These are phyloP conservation scores for Heliconius hewitsoni DNA, from an alignment of 1,140 invertebrate genomes.

Conservation along the genomic window DNA sequence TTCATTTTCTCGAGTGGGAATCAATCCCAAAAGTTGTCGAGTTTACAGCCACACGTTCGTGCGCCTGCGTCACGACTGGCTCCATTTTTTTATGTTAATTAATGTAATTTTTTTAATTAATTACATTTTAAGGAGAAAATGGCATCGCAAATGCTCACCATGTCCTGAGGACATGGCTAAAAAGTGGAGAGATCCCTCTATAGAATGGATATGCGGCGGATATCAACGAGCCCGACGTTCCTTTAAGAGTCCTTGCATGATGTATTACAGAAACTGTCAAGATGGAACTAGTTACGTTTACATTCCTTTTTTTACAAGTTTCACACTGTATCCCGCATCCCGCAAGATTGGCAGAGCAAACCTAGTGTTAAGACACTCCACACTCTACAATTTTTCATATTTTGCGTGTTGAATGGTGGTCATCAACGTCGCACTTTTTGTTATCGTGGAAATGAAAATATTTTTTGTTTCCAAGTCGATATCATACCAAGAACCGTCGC, in stretches of 20 bases:
- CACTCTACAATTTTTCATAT: background rate
- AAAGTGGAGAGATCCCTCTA: constrained; percentile 52
- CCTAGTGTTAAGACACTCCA: no score
- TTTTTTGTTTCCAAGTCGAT: no score
- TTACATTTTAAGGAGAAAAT: constrained; percentile 56
- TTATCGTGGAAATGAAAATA: background rate
- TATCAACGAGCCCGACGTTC: constrained; percentile 64
- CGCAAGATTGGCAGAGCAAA: no score
- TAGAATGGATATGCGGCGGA: constrained; percentile 63
- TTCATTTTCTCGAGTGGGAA: no score
- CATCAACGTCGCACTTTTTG: background rate
- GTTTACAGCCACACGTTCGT: no score
- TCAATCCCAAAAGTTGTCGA: no score
- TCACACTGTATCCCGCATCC: no score
- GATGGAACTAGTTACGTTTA: constrained; percentile 66
- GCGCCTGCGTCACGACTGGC: no score
- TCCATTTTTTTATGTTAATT: no score
- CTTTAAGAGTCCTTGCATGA: constrained; percentile 74
- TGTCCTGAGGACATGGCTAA: constrained; percentile 63
- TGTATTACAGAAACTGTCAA: constrained; percentile 72
- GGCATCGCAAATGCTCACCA: constrained; percentile 59
- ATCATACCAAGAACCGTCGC: background rate
- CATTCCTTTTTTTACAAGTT: background rate
- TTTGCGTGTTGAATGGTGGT: background rate
- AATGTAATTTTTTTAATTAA: no score